These are phyloP conservation scores for Embiotoca jacksoni DNA, from an alignment of 2,113 vertebrate genomes.

Conservation along the genomic window DNA sequence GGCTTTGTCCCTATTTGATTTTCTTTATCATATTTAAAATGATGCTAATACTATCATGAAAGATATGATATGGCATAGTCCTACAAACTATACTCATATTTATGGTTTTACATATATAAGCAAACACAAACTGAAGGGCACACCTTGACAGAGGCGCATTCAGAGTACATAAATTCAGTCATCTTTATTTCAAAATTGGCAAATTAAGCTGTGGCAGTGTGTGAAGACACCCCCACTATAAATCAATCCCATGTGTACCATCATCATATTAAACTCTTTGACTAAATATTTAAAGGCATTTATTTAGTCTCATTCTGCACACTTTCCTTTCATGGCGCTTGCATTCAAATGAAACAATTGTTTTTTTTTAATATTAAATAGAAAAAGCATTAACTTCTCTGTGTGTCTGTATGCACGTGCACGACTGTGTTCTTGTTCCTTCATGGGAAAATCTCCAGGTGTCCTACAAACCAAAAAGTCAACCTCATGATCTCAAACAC, in stretches of 20 bases:
- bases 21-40: too few species aligned
- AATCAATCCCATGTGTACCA: slow-evolving; percentile 59
- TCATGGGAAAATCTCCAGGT: slow-evolving; percentile 85
- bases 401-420: background rate
- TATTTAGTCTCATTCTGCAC: too few species aligned
- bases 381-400: slow-evolving; percentile 31
- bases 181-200: slow-evolving; percentile 81
- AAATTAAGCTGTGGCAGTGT: slow-evolving; percentile 47
- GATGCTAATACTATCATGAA: too few species aligned
- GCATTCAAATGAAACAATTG: background rate
- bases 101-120: too few species aligned
- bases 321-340: background rate
- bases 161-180: slow-evolving; percentile 37
- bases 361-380: slow-evolving; percentile 21
- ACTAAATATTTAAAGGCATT: too few species aligned
- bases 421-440: slow-evolving; percentile 26
- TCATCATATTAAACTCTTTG: too few species aligned
- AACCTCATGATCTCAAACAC: slow-evolving; percentile 69
- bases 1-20: too few species aligned
- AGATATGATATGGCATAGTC: too few species aligned
- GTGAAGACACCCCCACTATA: slow-evolving; percentile 44
- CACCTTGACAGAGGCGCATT: slow-evolving; percentile 29
- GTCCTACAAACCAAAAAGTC: slow-evolving; percentile 76
- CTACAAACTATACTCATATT: too few species aligned
- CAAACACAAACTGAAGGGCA: slow-evolving; percentile 28